Evolutionary conservation across 1,140 invertebrate species (phyloP), one percentile per base, ranked within the genome.

Genomic region (Papilio xuthus): DNA sequence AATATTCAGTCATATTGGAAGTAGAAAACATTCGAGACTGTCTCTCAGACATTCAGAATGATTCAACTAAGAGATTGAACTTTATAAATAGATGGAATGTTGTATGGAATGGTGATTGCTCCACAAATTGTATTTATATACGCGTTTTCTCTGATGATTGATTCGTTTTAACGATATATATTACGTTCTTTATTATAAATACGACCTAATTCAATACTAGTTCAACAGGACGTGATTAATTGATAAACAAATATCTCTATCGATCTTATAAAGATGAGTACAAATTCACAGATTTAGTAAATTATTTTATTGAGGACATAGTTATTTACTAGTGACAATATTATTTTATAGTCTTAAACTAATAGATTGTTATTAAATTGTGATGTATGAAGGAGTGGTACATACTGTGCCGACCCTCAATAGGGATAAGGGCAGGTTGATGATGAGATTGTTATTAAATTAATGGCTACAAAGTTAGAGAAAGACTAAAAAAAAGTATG

Each of bases 11-110:
- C 80, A 78, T 63, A 78, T 76, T 77, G 77, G 79, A 78, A 78
- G 84, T 84, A 81, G 82, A 85, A 86, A 86, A 86, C 85, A 86
- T 83, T 83, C 84, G 78, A 72, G 84, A 86, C 83, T 86, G 84
- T 82, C 80, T 78, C 77, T 26, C 80, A 79, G 86, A 84, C 82
- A 84, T 79, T 60, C 80, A 80, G 84, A 81, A 81, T 82, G 82
- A 82, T 80, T 70, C 82, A 82, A 82, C 82, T 84, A 82, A 84
- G 84, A 70, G 41, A 53, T 26, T 13, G 7, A 10, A 32, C 3
- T 56, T 81, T 88, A 86, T 82, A 85, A 86, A 86, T 86, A 86
- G 83, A 80, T 67, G 85, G 81, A 81, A 88, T 87, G 80, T 78
- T 83, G 70, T 78, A 81, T 84, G 84, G 84, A 83, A 88, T 85